phyloP scores from a whole-genome alignment of 2,888 invertebrate genomes.

The Parapristionchus giblindavisi region DNA sequence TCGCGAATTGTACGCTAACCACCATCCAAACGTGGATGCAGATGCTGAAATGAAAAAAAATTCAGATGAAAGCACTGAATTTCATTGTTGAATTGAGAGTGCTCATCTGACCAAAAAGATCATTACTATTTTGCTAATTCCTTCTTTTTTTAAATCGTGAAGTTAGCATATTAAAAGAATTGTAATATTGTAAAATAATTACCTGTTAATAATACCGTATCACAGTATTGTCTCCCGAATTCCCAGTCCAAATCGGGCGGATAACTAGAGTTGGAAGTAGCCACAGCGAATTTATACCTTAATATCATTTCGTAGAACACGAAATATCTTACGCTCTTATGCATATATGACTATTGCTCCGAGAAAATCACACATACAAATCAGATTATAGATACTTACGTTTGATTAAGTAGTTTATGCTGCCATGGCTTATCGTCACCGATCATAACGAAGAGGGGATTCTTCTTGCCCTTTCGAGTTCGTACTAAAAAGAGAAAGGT shows the following conservation, averaged over 20 bases:
- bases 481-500: slow-evolving; percentile 23
- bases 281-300: slow-evolving; percentile 9
- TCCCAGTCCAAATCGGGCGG: slow-evolving; percentile 27
- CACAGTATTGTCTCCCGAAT: slow-evolving; percentile 32
- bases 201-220: slow-evolving; percentile 26
- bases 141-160: too few relatives aligned
- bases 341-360: neutral
- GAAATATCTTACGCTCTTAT: neutral
- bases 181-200: too few relatives aligned
- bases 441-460: slow-evolving; percentile 9
- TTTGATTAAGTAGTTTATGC: neutral
- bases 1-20: slow-evolving; percentile 27
- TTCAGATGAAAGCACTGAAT: too few relatives aligned
- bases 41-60: slow-evolving; percentile 17
- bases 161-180: too few relatives aligned
- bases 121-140: too few relatives aligned
- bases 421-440: slow-evolving; percentile 25
- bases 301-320: neutral
- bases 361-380: neutral
- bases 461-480: neutral
- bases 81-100: too few relatives aligned
- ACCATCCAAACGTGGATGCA: slow-evolving; percentile 31
- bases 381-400: neutral
- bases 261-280: slow-evolving; percentile 2
- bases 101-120: too few relatives aligned